Evolutionary conservation across 2,888 invertebrate species (phyloP), one percentile per base, ranked within the genome.

Genomic region (Apotomis betuletana): DNA sequence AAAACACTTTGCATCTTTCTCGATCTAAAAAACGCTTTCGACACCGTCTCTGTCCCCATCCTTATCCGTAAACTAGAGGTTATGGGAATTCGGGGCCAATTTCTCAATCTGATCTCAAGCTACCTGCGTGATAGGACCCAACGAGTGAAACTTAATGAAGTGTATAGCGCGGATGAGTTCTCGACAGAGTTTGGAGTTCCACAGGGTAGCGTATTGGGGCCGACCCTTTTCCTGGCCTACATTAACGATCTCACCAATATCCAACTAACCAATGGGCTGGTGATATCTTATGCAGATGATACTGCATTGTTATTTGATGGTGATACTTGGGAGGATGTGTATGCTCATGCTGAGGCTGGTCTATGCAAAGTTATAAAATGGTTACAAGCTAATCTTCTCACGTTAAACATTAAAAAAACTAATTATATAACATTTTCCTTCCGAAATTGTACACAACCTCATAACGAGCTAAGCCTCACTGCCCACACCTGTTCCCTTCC

Each of bases 231-330:
- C 15, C 15, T 15, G 15, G 15, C 15, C 15, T 15, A 15, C 15
- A 15, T 15, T 15, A 15, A 15, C 15, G 15, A 15, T 15, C 15
- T 15, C 15, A 15, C 15, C 15, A 57, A 74, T 54, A 10, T 65
- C 8, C 3, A 51, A 12, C 57, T 59, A 10, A 44, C 15, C 10
- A 61, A 73, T 49, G 62, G 68, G 9, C 63, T 57, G 59, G 70
- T 73, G 10, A 51, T 74, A 9, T 58, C 70, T 15, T 74, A 74
- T 15, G 74, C 70, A 2, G 70, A 74, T 64, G 74, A 63, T 58
- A 74, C 73, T 15, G 71, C 73, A 15, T 41, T 74, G 12, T 15
- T 69, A n/a, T 73, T 74, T 57, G 51, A 61, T 57, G 73, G 60
- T 9, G 59, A 61, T 52, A 69, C 68, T 8, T 74, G 69, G 70